Evolutionary conservation across 2,888 invertebrate genomes (phyloP), one percentile per base, ranked within the genome.

Genomic region (Drosophila neonasuta): DNA sequence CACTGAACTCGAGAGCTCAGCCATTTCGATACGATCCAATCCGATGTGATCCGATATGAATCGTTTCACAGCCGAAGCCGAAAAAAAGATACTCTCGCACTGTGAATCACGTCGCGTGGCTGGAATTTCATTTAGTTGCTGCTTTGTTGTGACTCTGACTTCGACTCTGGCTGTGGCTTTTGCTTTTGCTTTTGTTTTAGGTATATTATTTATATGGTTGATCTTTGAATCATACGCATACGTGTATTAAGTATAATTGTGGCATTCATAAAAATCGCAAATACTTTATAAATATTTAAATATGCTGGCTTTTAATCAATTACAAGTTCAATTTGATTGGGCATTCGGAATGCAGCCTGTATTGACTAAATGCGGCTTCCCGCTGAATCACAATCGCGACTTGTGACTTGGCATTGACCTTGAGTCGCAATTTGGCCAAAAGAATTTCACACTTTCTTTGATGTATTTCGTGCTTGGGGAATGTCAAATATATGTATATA

Each of bases 31-130:
- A 42, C 42, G 41, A 66, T 34, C 49, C 36, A 44, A 55, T 30
- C 32, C 62, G 49, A 57, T 32, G 10, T 32, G 30, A 32, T 50
- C 34, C 61, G 42, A 54, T 32, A 29, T 44, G 46, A 57, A 48
- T 34, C 52, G 13, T 45, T 55, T n/a, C 51, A 45, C 46, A 46
- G 39, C 50, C 55, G 67, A 52, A 45, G n/a, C 11, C 59, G 39
- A 66, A 75, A 75, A 50, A 24, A 24, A 24, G 24, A 24, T 24
- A n/a, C 17, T 48, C 46, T 52, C 64, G 44, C 36, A 41, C 60
- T 68, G 68, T 80, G 86, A 83, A 70, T 81, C 80, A 86, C 66
- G 86, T 59, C 85, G 85, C 80, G 80, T 85, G 80, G 77, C 77
- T 69, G 61, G 62, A 59, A 62, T 68, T 75, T 57, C n/a, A 48